These are phyloP conservation scores for Indicator maculatus DNA, from an alignment of 2,113 vertebrate species.

Conservation along the genomic window DNA sequence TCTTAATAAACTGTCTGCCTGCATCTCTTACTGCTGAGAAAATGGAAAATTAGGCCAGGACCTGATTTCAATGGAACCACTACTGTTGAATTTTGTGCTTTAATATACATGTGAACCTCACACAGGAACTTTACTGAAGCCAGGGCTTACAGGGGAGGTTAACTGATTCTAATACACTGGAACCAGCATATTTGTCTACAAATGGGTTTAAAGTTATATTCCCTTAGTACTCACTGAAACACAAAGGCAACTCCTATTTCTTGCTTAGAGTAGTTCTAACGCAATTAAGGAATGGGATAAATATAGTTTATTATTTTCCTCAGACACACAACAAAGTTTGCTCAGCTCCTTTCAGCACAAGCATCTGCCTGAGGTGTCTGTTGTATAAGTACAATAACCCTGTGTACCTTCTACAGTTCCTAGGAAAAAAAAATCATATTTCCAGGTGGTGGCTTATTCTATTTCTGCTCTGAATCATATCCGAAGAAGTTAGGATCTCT, in stretches of 20 bases:
- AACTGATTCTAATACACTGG: background rate
- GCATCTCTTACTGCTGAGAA: background rate
- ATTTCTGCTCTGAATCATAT: background rate
- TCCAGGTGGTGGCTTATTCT: background rate
- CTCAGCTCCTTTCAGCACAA: background rate
- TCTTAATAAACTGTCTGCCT: background rate
- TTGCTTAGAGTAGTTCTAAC: background rate
- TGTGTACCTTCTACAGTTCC: background rate
- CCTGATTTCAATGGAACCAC: background rate
- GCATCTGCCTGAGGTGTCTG: background rate
- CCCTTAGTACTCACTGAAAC: background rate
- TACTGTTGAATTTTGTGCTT: background rate
- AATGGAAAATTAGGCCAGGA: background rate
- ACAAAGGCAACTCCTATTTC: background rate
- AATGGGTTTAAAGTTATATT: background rate
- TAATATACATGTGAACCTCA: background rate
- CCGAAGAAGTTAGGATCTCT: background rate
- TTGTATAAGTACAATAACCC: background rate
- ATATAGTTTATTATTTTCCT: background rate
- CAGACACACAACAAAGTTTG: background rate
- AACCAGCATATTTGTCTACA: background rate
- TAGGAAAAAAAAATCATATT: background rate
- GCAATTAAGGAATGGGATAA: background rate
- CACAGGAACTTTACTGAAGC: background rate
- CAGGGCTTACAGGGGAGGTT: background rate